A percentile compares a stretch with the other conserved stretches of the same genome.
Evolutionary conservation across 2,797 vertebrate genomes (phyloP).

Genomic region (Smutsia gigantea): DNA sequence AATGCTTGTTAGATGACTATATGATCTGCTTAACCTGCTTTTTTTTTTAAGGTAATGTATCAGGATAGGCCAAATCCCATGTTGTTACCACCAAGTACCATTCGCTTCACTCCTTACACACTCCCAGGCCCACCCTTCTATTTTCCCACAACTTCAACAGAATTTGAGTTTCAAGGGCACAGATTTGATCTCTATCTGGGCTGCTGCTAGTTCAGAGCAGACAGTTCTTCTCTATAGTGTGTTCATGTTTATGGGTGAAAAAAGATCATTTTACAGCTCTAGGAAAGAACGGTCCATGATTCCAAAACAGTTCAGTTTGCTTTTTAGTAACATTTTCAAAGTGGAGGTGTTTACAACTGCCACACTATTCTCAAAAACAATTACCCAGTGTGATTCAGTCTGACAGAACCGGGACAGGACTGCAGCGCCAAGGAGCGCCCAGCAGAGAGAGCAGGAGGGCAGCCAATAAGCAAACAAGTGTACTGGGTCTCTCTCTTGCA

Average conservation of each 20-base stretch:
- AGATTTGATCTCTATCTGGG: background rate
- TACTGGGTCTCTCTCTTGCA: background rate
- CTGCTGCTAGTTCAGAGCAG: background rate
- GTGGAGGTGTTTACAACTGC: conserved; percentile 24
- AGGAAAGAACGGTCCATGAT: background rate
- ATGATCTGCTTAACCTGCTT: background rate
- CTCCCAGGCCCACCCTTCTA: background rate
- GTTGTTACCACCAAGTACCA: background rate
- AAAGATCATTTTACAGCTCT: background rate
- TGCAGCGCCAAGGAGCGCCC: conserved; percentile 29
- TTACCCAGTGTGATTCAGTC: background rate
- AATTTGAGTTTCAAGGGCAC: background rate
- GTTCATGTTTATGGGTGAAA: background rate
- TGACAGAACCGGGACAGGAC: conserved; percentile 23
- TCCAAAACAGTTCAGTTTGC: conserved; percentile 47
- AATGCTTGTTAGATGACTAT: background rate
- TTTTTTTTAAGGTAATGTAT: background rate
- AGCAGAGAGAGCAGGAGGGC: conserved; percentile 77
- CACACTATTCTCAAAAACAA: conserved; percentile 5
- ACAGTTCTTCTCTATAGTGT: background rate
- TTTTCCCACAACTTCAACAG: background rate
- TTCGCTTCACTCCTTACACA: background rate
- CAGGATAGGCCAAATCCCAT: background rate
- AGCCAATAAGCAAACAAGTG: background rate
- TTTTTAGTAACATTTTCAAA: background rate